Conservation (phyloP, 2,888 invertebrate genomes). For the Coleophora flavipennella region DNA sequence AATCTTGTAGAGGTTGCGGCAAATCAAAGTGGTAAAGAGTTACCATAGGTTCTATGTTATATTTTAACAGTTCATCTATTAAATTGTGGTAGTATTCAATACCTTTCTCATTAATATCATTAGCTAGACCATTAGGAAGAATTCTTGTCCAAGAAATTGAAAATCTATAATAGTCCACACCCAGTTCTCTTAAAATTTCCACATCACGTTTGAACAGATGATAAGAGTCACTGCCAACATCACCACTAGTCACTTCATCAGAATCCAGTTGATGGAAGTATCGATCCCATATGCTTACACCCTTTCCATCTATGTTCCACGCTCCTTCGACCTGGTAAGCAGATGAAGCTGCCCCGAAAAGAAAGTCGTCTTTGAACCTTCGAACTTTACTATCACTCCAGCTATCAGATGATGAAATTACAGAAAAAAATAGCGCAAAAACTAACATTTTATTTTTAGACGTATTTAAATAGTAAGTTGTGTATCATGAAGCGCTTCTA, state of each 20-base stretch:
- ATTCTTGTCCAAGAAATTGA: conserved; percentile 73
- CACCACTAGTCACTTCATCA: conserved; percentile 64
- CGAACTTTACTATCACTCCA: conserved; percentile 36
- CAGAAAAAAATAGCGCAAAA: conserved; percentile 21
- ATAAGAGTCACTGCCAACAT: conserved; percentile 78
- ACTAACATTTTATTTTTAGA: too few species aligned
- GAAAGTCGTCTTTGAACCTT: conserved; percentile 38
- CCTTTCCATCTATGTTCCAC: conserved; percentile 73
- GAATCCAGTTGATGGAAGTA: conserved; percentile 42
- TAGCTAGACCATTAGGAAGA: conserved; percentile 39
- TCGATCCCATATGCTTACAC: conserved; percentile 74
- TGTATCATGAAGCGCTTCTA: too few species aligned
- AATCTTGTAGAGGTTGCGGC: conserved; percentile 42
- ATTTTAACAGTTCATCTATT: conserved; percentile 55
- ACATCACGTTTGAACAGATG: conserved; percentile 72
- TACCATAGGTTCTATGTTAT: conserved; percentile 45
- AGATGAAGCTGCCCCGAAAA: conserved; percentile 54
- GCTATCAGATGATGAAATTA: conserved; percentile 21
- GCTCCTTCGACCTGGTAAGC: conserved; percentile 75
- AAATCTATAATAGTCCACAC: conserved; percentile 68
- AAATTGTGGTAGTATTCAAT: conserved; percentile 70
- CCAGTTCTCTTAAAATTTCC: conserved; percentile 53
- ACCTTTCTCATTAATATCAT: conserved; percentile 47
- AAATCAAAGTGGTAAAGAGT: conserved; percentile 49
- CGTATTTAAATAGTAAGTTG: too few species aligned